A percentile compares a stretch with the other conserved stretches of the same genome.
Conservation (phyloP, 2,113 vertebrate genomes). For the Amphilophus citrinellus region DNA sequence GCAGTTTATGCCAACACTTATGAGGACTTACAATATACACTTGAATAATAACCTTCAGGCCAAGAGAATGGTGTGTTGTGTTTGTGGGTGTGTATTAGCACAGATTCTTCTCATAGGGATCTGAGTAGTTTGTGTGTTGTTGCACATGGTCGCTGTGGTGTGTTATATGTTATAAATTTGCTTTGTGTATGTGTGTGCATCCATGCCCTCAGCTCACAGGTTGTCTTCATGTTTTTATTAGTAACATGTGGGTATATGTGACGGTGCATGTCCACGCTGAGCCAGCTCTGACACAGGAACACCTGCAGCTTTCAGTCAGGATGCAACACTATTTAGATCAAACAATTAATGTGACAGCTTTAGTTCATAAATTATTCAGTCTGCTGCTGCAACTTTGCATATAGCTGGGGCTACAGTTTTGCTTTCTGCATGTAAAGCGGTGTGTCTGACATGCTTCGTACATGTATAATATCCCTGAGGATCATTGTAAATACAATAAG, state of each 20-base stretch:
- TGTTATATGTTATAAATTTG: background rate
- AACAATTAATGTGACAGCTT: slow-evolving; percentile 40
- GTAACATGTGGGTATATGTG: background rate
- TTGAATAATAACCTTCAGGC: slow-evolving; percentile 18
- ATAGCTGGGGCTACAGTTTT: background rate
- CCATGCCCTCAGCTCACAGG: background rate
- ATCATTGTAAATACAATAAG: background rate
- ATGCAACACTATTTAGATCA: slow-evolving; percentile 35
- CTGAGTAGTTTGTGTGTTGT: background rate
- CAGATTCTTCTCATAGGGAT: background rate
- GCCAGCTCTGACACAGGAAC: slow-evolving; percentile 29
- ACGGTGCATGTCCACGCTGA: background rate
- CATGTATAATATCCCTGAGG: background rate
- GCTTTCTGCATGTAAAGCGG: slow-evolving; percentile 28
- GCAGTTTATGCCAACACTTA: slow-evolving; percentile 28
- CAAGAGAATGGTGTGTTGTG: background rate
- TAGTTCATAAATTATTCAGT: slow-evolving; percentile 47
- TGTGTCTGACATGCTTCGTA: background rate
- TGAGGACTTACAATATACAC: slow-evolving; percentile 21
- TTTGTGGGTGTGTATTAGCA: slow-evolving; percentile 35
- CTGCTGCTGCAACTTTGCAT: slow-evolving; percentile 10
- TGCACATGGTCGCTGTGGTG: background rate
- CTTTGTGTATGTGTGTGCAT: background rate
- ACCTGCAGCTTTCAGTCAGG: slow-evolving; percentile 39
- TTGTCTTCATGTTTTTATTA: slow-evolving; percentile 5